These are phyloP conservation scores for Achlya flavicornis DNA, from an alignment of 2,888 invertebrate species.

Conservation along the genomic window DNA sequence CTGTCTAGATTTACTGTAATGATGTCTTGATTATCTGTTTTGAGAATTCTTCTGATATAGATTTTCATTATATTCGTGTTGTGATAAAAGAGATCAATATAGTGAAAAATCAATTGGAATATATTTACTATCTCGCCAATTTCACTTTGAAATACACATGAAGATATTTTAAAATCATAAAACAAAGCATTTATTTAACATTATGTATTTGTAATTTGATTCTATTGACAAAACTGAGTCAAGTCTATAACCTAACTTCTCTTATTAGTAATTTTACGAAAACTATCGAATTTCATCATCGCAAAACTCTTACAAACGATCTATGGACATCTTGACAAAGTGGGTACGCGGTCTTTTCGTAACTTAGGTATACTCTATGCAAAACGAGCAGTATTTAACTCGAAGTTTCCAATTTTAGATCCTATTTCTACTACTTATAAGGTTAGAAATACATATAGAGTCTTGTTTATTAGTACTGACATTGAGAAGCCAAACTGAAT, in stretches of 20 bases:
- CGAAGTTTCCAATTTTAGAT: not conserved
- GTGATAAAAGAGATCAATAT: too few relatives aligned
- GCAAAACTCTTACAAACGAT: not conserved
- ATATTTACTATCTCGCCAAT: too few relatives aligned
- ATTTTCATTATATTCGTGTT: too few relatives aligned
- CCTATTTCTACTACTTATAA: not conserved
- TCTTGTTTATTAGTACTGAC: not conserved
- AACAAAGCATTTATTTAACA: too few relatives aligned
- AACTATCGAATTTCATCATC: not conserved
- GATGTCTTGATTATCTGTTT: too few relatives aligned
- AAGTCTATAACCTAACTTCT: too few relatives aligned
- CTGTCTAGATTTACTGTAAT: not conserved
- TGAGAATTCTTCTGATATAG: too few relatives aligned
- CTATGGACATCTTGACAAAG: conserved; percentile 7
- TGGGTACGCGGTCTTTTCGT: conserved; percentile 1
- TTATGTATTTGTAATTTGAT: too few relatives aligned
- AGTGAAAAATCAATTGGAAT: too few relatives aligned
- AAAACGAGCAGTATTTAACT: not conserved
- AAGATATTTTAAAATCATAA: too few relatives aligned
- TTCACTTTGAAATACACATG: too few relatives aligned
- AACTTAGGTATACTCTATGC: conserved; percentile 2
- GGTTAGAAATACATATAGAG: not conserved
- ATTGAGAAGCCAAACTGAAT: conserved; percentile 5
- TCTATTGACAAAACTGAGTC: too few relatives aligned
- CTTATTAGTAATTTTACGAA: not conserved